Evolutionary conservation across 2,113 vertebrate species (phyloP), one percentile per base, ranked within the genome.

Genomic region (Hiodon alosoides): DNA sequence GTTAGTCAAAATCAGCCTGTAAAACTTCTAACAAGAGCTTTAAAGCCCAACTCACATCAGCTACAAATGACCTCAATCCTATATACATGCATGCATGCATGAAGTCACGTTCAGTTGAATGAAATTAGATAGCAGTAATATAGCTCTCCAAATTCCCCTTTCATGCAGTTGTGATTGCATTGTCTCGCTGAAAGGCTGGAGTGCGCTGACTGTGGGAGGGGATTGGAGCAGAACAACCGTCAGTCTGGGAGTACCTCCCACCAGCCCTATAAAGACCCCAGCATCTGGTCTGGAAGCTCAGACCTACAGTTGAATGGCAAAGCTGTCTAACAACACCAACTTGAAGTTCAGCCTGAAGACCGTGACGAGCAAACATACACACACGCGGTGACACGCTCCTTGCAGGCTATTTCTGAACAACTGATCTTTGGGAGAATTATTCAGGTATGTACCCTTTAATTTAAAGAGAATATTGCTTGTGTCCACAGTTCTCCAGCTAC

Each of bases 281-380:
- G 60, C 81, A 78, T 85, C 78, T 86, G 87, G 82, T 82, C 85
- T 80, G 83, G 81, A 87, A 81, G 84, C 69, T 77, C 89, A 90
- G 88, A 85, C 87, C 91, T 91, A 91, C 88, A 92, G 87, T 85
- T 89, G 89, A 85, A 91, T 91, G 85, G 89, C 88, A 92, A 86
- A 89, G 80, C 88, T 91, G 87, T 85, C 75, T 83, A 71, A 84
- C 81, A 86, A 82, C 79, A 78, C 82, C 76, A 84, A 80, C 2
- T 31, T 31, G 31, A 31, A 31, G 31, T 31, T 31, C 31, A 31
- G 31, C 31, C 31, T 31, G 31, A 31, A 31, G 31, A 31, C 31
- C 31, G 31, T 31, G 31, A 31, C 31, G 31, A 31, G 31, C 0
- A 31, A 31, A 31, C 31, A 31, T 31, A 31, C 31, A 31, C 31